Base-by-base conservation (phyloP, 1,140 invertebrate genomes). In the Nasonia giraulti region DNA sequence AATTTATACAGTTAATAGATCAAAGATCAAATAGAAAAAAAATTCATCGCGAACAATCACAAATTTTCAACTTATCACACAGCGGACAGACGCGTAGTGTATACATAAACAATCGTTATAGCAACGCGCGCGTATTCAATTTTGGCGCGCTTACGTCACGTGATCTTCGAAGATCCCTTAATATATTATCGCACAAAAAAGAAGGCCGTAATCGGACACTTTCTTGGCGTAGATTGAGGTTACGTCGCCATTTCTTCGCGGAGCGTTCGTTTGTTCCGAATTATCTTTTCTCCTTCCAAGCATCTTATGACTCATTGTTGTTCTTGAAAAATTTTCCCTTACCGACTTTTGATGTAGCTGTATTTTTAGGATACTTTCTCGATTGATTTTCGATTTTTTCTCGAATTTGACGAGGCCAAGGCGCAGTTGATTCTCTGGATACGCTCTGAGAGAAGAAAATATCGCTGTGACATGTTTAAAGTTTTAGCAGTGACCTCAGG, bases 201-300 rank as follows among this genome's bases (percentile, higher is more conserved):
- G 3, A 44, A 8, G 20, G 20, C 44, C 14, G 74, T 17, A 12
- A 33, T 44, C 27, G 1, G 62, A 31, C 14, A 40, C n/a, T 62
- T 33, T 78, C 86, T 80, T 69, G 33, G 62, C 37, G 79, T 47
- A 66, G n/a, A 80, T 80, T 80, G 62, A 80, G 78, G 78, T 69
- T 73, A 81, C 40, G 68, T 81, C 68, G 79, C 68, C 44, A 71
- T 73, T 81, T 71, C 68, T 73, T 73, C 44, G 73, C 55, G 55
- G 11, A 44, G 8, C 78, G 40, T 40, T 80, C 66, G 4, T 8
- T 20, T 40, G 37, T 44, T 11, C 27, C 6, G 6, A 40, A 71
- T 69, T 80, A 23, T 27, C 10, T 17, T n/a, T 71, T 44, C 12
- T 11, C 66, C 0, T 27, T 44, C 27, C 37, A 80, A 17, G 66